These are phyloP conservation scores for Phortica okadai DNA, from an alignment of 2,888 invertebrate genomes.

Conservation along the genomic window DNA sequence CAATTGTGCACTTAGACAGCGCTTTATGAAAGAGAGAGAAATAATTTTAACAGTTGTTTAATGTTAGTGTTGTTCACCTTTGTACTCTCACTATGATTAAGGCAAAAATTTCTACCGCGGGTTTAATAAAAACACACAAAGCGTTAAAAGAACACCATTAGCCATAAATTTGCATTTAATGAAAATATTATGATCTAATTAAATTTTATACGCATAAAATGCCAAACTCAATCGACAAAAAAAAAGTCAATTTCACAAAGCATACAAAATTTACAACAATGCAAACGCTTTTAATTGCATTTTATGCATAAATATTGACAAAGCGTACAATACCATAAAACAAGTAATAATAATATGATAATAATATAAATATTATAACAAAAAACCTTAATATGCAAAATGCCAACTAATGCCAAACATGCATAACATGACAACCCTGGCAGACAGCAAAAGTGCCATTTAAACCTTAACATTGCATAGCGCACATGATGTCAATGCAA, in stretches of 20 bases:
- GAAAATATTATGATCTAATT: constrained; percentile 1
- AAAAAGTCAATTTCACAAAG: neutral
- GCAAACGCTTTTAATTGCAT: constrained; percentile 37
- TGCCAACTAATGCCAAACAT: constrained; percentile 13
- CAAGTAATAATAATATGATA: constrained; percentile 1
- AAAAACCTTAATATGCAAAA: constrained; percentile 6
- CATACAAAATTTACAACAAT: neutral
- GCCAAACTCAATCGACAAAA: neutral
- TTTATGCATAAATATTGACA: constrained; percentile 36
- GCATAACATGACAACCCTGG: constrained; percentile 16
- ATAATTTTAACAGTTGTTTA: too few species aligned
- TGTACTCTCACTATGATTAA: too few species aligned
- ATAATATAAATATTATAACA: neutral
- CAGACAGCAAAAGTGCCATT: neutral
- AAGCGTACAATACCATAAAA: neutral
- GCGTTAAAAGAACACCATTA: neutral
- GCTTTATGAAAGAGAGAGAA: too few species aligned
- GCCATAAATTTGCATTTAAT: neutral
- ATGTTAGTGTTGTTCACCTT: too few species aligned
- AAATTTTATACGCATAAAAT: neutral
- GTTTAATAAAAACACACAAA: too few species aligned
- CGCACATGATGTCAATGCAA: constrained; percentile 14
- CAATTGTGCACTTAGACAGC: too few species aligned
- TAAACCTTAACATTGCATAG: neutral
- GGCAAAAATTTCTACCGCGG: too few species aligned